Evolutionary conservation across 2,888 invertebrate genomes (phyloP), one percentile per base, ranked within the genome.

Genomic region (Phorcus lineatus): DNA sequence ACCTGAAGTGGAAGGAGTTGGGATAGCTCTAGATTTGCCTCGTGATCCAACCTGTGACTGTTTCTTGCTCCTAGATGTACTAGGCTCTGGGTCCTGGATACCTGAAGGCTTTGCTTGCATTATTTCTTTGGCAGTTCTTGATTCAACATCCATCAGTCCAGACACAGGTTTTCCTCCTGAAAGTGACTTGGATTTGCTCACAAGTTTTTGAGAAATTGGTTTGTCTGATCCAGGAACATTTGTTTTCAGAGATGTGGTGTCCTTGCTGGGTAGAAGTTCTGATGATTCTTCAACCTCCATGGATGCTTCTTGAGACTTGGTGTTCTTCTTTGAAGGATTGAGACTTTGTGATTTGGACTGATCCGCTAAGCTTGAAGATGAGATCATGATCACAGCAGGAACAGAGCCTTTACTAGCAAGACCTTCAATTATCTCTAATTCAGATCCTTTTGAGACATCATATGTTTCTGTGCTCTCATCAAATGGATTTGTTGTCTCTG

Each of bases 401-500:
- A 7, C n/a, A 6, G 22, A 19, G 19, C 11, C 36, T n/a, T 17
- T 31, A 16, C 19, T 16, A 47, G 19, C 22, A 13, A 31, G 24
- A n/a, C 31, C 55, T n/a, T 54, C 55, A 28, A 54, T 24, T 19
- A 55, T 55, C 55, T 55, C 76, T 31, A 54, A 7, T 16, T 53
- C 55, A n/a, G 28, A 54, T 28, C 13, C n/a, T 19, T 76, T 28
- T n/a, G 40, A 11, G 13, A 55, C 76, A 31, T 55, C 55, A 55
- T 76, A 76, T 55, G 24, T 31, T 28, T 76, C 76, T 31, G 76
- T 76, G 55, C 55, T 76, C 24, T 76, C 76, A 16, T 55, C 55
- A 76, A 31, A 76, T 11, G 55, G 54, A 47, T 47, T 47, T 47
- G 13, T 11, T 47, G 47, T 47, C 47, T 47, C 47, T 47, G 47